Conservation (phyloP, 2,797 vertebrate species). For the Agapornis canus region DNA sequence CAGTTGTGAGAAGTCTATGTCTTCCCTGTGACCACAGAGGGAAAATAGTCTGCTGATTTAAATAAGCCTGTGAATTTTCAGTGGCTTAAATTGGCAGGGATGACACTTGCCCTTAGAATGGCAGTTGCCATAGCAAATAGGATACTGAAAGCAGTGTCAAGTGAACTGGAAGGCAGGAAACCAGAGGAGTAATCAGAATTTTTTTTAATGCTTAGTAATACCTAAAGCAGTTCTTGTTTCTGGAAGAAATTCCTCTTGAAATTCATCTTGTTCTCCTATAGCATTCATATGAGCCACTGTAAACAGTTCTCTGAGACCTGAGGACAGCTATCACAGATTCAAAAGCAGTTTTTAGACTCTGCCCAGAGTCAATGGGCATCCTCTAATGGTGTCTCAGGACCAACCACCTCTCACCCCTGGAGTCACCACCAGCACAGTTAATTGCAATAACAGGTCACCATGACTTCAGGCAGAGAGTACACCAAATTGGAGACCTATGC, state of each 20-base stretch:
- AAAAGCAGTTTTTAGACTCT: background rate
- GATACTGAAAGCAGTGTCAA: background rate
- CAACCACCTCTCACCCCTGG: background rate
- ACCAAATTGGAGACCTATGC: background rate
- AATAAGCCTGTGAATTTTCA: background rate
- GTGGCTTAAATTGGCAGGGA: background rate
- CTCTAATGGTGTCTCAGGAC: background rate
- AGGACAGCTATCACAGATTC: no score
- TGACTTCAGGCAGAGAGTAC: background rate
- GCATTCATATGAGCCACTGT: rapidly evolving
- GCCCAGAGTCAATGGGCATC: background rate
- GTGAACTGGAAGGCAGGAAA: background rate
- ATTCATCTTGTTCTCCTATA: background rate
- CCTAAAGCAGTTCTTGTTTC: background rate
- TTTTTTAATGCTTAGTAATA: background rate
- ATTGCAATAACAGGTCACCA: background rate
- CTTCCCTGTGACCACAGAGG: background rate
- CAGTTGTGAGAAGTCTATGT: background rate
- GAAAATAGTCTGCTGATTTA: background rate
- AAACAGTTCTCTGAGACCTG: background rate
- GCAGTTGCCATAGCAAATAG: background rate
- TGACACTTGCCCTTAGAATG: background rate
- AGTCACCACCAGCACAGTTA: background rate
- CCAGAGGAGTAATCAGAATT: background rate
- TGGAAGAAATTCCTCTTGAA: background rate